Base-by-base conservation (phyloP, 2,888 invertebrate species). In the Acronicta psi region DNA sequence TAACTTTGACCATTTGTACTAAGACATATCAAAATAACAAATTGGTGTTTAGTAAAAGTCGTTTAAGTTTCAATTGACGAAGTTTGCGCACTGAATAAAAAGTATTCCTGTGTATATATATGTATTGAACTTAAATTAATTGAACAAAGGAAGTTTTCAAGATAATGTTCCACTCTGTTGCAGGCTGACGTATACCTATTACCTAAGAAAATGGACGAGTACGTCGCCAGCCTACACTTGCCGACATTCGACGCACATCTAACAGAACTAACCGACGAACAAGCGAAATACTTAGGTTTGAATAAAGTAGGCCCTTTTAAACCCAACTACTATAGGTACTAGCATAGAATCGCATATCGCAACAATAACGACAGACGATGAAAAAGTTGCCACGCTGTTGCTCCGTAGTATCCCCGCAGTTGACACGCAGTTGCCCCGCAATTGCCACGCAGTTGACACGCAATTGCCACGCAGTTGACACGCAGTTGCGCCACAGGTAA, bases 151-250 rank as follows among this genome's bases (percentile, higher is more conserved):
- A 72, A 29, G n/a, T 72, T 68, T 61, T 62, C 34, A 56, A 43
- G 40, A 46, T 17, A 8, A 49, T 40, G 18, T 61, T 36, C 18
- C 23, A 40, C 37, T 61, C 41, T 49, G 31, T 75, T 59, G 6
- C 88, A 94, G 94, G 96, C 98, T 69, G 99, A 99, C 89, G 99
- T 99, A 16, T 99, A 99, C 92, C 95, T 99, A 72, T 94, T 99
- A 80, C 99, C 99, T 50, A 99, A 99, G 94, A 99, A 99, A 94
- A 99, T 99, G 99, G 99, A 99, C 93, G 99, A 99, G 84, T 99
- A 99, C 90, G 99, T 99, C 18, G 99, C 99, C 13, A 98, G 98
- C 71, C 95, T 99, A 41, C 99, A 99, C 94, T 95, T 99, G 83
- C 98, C 99, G 9, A 98, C 99, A 16, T 99, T 99, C 89, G 99